Evolutionary conservation across 2,888 invertebrate genomes (phyloP).

Genomic region (Linnaemya vulpina): DNA sequence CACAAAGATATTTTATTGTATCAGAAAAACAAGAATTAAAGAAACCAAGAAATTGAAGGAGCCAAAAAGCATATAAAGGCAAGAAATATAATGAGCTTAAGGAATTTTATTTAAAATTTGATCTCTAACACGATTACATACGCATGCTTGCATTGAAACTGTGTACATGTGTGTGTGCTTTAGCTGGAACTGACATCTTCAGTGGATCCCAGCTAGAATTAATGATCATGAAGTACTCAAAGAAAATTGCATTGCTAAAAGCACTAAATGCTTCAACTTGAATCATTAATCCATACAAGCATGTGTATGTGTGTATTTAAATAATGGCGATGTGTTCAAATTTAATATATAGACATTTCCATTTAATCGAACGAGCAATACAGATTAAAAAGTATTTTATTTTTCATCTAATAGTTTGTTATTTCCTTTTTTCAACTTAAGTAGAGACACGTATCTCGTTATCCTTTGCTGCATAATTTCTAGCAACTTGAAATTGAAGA

Average conservation of each 20-base stretch:
- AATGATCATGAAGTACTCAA: background rate
- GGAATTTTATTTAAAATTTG: slow-evolving; percentile 18
- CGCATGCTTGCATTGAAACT: background rate
- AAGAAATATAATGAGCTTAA: slow-evolving; percentile 56
- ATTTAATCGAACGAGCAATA: background rate
- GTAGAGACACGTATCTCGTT: slow-evolving; percentile 36
- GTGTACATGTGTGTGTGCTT: background rate
- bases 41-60: slow-evolving; percentile 22
- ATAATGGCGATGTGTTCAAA: background rate
- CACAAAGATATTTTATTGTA: slow-evolving; percentile 64
- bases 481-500: slow-evolving; percentile 47
- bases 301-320: background rate
- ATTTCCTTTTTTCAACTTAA: slow-evolving; percentile 3
- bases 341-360: background rate
- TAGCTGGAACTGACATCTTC: background rate
- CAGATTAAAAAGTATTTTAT: slow-evolving; percentile 1
- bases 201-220: background rate
- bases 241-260: background rate
- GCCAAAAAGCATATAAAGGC: slow-evolving; percentile 27
- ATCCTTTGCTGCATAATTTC: slow-evolving; percentile 60
- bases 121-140: slow-evolving; percentile 18
- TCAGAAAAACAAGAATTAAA: slow-evolving; percentile 7
- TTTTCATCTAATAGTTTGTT: slow-evolving; percentile 3
- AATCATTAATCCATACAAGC: background rate
- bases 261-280: background rate